A percentile compares a stretch with the other conserved stretches of the same genome.
These are phyloP conservation scores for Acromyrmex charruanus DNA, from an alignment of 1,140 invertebrate species.

Conservation along the genomic window DNA sequence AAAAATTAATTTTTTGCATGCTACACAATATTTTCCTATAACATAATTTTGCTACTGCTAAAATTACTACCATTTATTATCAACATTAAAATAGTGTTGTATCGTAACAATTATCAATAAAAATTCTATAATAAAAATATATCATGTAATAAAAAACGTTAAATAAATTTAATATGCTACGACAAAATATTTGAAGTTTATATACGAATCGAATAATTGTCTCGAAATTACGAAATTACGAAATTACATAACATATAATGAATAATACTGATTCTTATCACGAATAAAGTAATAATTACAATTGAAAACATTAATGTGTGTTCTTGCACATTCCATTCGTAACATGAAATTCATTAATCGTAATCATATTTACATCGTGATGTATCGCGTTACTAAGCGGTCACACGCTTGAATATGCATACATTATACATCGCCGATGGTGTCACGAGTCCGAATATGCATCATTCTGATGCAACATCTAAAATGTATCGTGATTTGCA, in stretches of 20 bases:
- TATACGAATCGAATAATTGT: neutral
- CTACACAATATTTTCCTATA: neutral
- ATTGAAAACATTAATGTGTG: neutral
- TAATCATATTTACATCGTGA: conserved; percentile 11
- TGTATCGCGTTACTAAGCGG: neutral
- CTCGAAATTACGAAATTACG: neutral
- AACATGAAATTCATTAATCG: conserved; percentile 26
- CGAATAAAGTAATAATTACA: neutral
- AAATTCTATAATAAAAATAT: neutral
- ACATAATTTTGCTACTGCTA: neutral
- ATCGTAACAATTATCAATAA: neutral
- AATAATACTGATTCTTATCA: neutral
- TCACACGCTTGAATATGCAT: conserved; percentile 7
- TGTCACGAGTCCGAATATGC: conserved; percentile 10
- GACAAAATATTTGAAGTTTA: neutral
- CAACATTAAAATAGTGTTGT: neutral
- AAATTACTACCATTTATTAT: neutral
- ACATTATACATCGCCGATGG: conserved; percentile 21
- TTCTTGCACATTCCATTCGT: neutral
- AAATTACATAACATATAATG: conserved; percentile 9
- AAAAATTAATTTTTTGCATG: neutral
- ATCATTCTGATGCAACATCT: conserved; percentile 18
- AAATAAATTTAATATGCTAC: neutral
- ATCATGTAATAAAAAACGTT: neutral
- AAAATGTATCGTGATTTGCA: conserved; percentile 26